Evolutionary conservation across 2,797 vertebrate genomes (phyloP).

Genomic region (Gallinago nigripennis): DNA sequence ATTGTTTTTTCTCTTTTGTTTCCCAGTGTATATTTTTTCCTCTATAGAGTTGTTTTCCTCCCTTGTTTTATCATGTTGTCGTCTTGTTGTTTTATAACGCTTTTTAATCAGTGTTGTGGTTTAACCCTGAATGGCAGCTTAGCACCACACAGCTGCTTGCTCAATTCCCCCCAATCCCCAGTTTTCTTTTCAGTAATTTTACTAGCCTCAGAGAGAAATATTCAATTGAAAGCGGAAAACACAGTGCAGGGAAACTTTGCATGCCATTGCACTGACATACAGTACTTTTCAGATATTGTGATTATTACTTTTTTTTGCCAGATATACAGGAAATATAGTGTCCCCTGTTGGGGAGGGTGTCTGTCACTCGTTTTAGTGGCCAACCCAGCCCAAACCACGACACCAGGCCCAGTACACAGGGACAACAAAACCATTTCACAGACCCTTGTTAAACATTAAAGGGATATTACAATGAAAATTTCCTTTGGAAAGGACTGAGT

Average conservation of each 20-base stretch:
- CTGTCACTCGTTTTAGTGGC: not conserved
- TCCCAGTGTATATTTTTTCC: not conserved
- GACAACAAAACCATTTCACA: not conserved
- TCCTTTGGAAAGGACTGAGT: not conserved
- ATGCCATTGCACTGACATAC: not conserved
- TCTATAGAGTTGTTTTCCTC: not conserved
- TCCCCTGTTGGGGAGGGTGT: not conserved
- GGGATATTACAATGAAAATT: not conserved
- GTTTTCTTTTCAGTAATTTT: not conserved
- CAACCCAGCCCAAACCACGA: not conserved
- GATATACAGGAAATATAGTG: not conserved
- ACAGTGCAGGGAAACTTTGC: not conserved
- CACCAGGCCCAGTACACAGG: not conserved
- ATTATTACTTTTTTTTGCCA: not conserved
- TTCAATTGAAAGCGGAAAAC: not conserved
- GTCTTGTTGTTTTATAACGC: not conserved
- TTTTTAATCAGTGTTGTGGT: not conserved
- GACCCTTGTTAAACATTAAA: not conserved
- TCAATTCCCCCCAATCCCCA: not conserved
- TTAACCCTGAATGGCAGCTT: not conserved
- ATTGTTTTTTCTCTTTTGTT: not conserved
- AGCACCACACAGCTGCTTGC: not conserved
- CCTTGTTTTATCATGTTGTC: not conserved
- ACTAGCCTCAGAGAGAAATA: not conserved
- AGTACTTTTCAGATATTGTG: not conserved